Evolutionary conservation across 2,113 vertebrate species (phyloP).

Genomic region (Bucco capensis): DNA sequence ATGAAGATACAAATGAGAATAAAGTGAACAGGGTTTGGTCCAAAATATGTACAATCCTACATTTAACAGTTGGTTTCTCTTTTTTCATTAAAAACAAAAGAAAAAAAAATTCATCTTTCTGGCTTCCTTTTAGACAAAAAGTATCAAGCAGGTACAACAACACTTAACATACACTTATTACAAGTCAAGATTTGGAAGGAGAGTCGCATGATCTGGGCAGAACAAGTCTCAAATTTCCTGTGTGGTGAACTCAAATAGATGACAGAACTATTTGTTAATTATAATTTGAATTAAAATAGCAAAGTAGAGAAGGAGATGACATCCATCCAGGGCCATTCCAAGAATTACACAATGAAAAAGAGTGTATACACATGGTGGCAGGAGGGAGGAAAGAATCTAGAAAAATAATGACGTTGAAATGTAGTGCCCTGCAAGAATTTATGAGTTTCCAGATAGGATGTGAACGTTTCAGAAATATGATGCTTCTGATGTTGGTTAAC

Average conservation of each 20-base stretch:
- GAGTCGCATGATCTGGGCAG: neutral
- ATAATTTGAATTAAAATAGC: neutral
- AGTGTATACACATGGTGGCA: accelerated
- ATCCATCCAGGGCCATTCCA: neutral
- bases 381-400: neutral
- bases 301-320: neutral
- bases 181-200: neutral
- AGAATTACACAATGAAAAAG: neutral
- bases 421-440: neutral
- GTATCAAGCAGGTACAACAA: neutral
- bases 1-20: conserved; percentile 33
- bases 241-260: neutral
- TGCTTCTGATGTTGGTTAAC: neutral
- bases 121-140: neutral
- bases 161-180: neutral
- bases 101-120: neutral
- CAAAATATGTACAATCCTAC: neutral
- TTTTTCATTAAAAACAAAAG: neutral
- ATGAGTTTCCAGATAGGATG: neutral
- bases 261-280: neutral
- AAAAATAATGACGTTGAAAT: neutral
- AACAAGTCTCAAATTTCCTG: neutral
- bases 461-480: neutral
- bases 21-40: neutral
- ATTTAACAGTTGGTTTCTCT: neutral